Conservation (phyloP, 2,113 vertebrate species). For the Ictalurus furcatus region DNA sequence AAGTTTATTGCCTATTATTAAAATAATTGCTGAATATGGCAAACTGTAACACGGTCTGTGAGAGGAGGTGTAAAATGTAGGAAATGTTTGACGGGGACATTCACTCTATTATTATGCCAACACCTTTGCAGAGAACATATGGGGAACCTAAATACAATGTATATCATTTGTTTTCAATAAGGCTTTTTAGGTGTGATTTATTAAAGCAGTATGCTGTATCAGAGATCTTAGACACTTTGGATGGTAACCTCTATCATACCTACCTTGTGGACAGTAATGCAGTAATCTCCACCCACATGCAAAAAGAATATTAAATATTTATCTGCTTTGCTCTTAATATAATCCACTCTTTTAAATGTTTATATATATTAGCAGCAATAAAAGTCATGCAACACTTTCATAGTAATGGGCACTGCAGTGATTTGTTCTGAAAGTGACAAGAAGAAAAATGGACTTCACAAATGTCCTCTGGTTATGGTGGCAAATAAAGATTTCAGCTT, state of each 20-base stretch:
- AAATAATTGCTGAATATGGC: slow-evolving; percentile 34
- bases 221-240: neutral
- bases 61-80: slow-evolving; percentile 32
- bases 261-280: neutral
- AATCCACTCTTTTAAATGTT: neutral
- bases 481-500: slow-evolving; percentile 11
- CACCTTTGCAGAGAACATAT: slow-evolving; percentile 13
- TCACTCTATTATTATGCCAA: slow-evolving; percentile 35
- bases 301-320: neutral
- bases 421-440: neutral
- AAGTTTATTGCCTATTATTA: slow-evolving; percentile 40
- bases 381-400: neutral
- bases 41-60: neutral
- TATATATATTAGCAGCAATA: neutral
- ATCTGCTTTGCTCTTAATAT: neutral
- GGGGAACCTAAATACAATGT: neutral
- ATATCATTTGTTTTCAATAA: slow-evolving; percentile 43
- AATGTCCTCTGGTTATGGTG: neutral
- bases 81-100: neutral
- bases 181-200: slow-evolving; percentile 36
- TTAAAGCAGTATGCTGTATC: slow-evolving; percentile 19
- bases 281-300: neutral
- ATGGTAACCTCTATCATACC: neutral
- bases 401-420: neutral
- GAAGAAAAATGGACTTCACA: neutral